Conservation (phyloP, 2,113 vertebrate species). For the Proterorhinus semilunaris region DNA sequence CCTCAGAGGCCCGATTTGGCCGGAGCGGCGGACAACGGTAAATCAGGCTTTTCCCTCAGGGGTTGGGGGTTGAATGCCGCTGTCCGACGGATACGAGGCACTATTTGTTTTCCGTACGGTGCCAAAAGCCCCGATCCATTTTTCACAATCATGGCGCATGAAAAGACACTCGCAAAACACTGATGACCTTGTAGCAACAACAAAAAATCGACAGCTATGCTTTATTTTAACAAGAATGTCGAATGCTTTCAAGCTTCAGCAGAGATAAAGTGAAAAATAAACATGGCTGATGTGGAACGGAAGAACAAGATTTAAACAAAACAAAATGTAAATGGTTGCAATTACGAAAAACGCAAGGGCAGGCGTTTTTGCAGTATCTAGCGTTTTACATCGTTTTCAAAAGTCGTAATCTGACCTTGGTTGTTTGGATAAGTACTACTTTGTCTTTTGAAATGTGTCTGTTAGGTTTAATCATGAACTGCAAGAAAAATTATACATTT, state of each 20-base stretch:
- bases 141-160: neutral
- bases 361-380: no score
- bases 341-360: no score
- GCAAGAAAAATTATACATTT: no score
- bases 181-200: conserved; percentile 1
- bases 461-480: no score
- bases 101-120: conserved; percentile 6
- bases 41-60: conserved; percentile 39
- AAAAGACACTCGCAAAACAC: neutral
- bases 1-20: conserved; percentile 19
- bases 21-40: conserved; percentile 17
- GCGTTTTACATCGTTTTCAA: no score
- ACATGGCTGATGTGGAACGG: no score
- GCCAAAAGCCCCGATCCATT: neutral
- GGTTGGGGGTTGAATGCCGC: neutral
- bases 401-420: no score
- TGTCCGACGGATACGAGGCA: neutral
- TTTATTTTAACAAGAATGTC: neutral
- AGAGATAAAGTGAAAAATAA: no score
- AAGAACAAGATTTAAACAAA: no score
- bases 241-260: neutral
- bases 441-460: no score
- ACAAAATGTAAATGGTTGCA: no score
- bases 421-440: no score
- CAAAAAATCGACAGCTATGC: neutral